A percentile compares a stretch with the other conserved stretches of the same genome.
These are phyloP conservation scores for Cherax quadricarinatus DNA, from an alignment of 1,140 invertebrate species.

Conservation along the genomic window DNA sequence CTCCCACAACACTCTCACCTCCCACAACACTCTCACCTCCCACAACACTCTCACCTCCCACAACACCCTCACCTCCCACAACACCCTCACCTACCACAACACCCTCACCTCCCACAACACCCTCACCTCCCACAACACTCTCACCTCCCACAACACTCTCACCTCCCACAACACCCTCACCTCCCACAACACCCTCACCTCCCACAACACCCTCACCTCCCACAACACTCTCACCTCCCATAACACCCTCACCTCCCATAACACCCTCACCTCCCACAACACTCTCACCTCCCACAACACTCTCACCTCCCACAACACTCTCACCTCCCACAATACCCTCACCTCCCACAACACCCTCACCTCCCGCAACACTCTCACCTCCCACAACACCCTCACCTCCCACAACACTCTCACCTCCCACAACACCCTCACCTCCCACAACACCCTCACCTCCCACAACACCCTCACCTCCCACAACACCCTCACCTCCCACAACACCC, in stretches of 20 bases:
- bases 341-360: not conserved
- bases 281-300: not conserved
- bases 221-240: too few relatives aligned
- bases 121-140: not conserved
- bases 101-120: too few relatives aligned
- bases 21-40: too few relatives aligned
- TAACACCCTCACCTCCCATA: not conserved
- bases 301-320: not conserved
- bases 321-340: not conserved
- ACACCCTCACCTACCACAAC: not conserved
- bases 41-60: not conserved
- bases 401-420: too few relatives aligned
- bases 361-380: too few relatives aligned
- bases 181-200: too few relatives aligned
- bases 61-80: not conserved
- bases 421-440: not conserved
- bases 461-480: not conserved
- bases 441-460: too few relatives aligned
- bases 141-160: not conserved
- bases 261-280: not conserved
- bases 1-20: too few relatives aligned
- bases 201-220: not conserved
- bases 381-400: not conserved
- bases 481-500: not conserved
- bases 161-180: too few relatives aligned